phyloP scores from a whole-genome alignment of 2,888 invertebrate genomes.

The Dorcus parallelipipedus region DNA sequence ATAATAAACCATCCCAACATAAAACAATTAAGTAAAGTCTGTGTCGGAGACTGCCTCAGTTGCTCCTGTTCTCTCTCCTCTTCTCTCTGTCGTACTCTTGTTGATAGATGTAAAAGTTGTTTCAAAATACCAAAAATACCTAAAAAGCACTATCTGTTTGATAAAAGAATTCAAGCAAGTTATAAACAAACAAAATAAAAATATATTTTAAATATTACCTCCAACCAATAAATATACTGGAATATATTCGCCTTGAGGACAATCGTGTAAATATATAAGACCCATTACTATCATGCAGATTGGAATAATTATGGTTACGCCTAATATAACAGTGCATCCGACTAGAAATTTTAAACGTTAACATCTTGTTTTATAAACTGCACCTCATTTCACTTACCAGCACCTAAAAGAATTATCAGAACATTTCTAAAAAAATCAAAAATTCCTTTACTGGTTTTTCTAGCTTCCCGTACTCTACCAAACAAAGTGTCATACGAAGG shows the following conservation, averaged over 20 bases:
- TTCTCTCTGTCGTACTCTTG: slow-evolving; percentile 53
- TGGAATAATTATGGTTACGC: slow-evolving; percentile 61
- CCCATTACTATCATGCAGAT: slow-evolving; percentile 68
- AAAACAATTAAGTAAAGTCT: slow-evolving; percentile 60
- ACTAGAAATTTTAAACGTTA: slow-evolving; percentile 45
- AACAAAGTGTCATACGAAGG: slow-evolving; percentile 67
- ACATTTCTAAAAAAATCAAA: slow-evolving; percentile 62
- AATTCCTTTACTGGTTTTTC: slow-evolving; percentile 57
- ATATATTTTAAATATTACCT: slow-evolving; percentile 41
- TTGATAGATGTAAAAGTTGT: slow-evolving; percentile 58
- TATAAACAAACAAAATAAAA: background rate
- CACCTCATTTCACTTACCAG: slow-evolving; percentile 52
- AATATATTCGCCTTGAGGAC: slow-evolving; percentile 64
- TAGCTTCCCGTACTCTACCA: slow-evolving; percentile 61
- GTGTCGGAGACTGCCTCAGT: slow-evolving; percentile 54
- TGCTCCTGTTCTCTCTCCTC: slow-evolving; percentile 56
- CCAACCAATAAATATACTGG: slow-evolving; percentile 67
- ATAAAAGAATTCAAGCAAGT: background rate
- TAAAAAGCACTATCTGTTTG: slow-evolving; percentile 21
- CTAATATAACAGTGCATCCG: slow-evolving; percentile 63
- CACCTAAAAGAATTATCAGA: slow-evolving; percentile 58
- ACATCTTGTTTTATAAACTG: slow-evolving; percentile 8
- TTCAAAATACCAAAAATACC: slow-evolving; percentile 64
- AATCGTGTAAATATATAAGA: slow-evolving; percentile 60
- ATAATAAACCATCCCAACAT: slow-evolving; percentile 68